Evolutionary conservation across 2,888 invertebrate species (phyloP), one percentile per base, ranked within the genome.

Genomic region (Euphydryas editha): DNA sequence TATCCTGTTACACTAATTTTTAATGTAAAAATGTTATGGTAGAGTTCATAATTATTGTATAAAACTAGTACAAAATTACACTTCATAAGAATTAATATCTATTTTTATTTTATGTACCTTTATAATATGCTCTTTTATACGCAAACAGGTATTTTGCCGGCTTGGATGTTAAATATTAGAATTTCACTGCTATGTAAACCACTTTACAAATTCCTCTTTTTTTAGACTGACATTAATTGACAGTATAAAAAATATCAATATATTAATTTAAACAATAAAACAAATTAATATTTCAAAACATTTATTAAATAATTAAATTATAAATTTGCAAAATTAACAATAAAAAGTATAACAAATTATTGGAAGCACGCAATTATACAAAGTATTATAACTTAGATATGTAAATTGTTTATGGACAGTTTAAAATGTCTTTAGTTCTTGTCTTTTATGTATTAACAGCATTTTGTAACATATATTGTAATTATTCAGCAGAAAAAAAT

Each of bases 321-420:
- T 47, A 70, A 65, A 67, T 46, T 59, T 68, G 60, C 46, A 70
- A 70, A 65, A 68, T 44, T 62, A 69, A 69, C 62, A 69, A 59
- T 62, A 66, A 69, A 66, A 51, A 66, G 11, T 47, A 47, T 18
- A 64, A 59, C 30, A 56, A 57, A 30, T 61, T 62, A 49, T 59
- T 51, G 68, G 68, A 70, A 70, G 68, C 68, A 70, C 66, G 18
- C 56, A 47, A 46, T 17, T 49, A 59, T 47, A 63, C 49, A 59
- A 36, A 54, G 17, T 49, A 54, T n/a, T 24, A 21, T 15, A 24
- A 51, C 15, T 24, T 51, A 24, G 11, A 47, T 21, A 15, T 51
- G 15, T 24, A 51, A 46, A 30, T 30, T 30, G 30, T 30, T 30
- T 30, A 20, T 20, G n/a, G 30, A 54, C 54, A 36, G 54, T 36